Conservation (phyloP, 2,797 vertebrate genomes). For the Pogoniulus pusillus region DNA sequence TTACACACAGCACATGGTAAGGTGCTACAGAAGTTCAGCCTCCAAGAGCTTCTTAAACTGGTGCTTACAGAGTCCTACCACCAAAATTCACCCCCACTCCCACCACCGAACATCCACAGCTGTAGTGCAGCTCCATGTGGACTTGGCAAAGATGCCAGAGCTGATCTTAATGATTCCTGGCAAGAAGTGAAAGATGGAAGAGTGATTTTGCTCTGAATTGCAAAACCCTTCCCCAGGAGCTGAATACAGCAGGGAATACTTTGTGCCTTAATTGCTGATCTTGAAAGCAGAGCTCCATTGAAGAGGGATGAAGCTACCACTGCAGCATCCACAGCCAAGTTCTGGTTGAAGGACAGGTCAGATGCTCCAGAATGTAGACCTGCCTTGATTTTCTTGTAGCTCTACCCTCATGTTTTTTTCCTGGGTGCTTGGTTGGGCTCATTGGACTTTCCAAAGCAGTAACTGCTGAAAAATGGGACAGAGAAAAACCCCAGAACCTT, state of each 20-base stretch:
- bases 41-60: not conserved
- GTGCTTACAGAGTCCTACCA: not conserved
- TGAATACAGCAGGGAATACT: not conserved
- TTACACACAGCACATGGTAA: not conserved
- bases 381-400: not conserved
- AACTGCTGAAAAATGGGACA: not conserved
- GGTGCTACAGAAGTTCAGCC: not conserved
- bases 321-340: not conserved
- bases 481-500: not conserved
- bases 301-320: not conserved
- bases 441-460: not conserved
- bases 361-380: not conserved
- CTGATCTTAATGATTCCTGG: not conserved
- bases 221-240: not conserved
- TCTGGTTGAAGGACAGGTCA: not conserved
- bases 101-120: not conserved
- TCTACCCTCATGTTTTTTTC: no score
- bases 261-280: not conserved
- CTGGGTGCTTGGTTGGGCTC: not conserved
- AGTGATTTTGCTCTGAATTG: not conserved
- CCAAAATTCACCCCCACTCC: not conserved
- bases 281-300: not conserved
- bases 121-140: not conserved
- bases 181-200: not conserved
- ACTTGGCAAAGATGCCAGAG: not conserved